These are phyloP conservation scores for Parapsyche elsis DNA, from an alignment of 1,140 invertebrate species.

Conservation along the genomic window DNA sequence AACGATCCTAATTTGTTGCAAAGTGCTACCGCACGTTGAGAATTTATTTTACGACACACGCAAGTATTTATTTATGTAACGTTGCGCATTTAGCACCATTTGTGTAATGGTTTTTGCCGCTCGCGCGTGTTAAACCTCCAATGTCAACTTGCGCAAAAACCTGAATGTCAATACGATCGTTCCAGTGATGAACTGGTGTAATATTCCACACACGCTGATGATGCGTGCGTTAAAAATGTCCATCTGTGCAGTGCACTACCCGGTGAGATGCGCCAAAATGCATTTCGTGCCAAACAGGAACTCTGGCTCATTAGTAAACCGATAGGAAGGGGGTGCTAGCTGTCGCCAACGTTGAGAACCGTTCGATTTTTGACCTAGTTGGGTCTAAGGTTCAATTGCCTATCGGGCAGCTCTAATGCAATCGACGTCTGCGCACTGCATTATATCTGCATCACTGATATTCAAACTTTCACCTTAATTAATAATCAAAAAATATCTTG, in stretches of 20 bases:
- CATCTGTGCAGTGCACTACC: no score
- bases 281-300: no score
- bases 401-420: slow-evolving; percentile 24
- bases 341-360: slow-evolving; percentile 16
- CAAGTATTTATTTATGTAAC: slow-evolving; percentile 18
- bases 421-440: slow-evolving; percentile 9
- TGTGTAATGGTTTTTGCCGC: background rate
- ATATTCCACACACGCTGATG: no score
- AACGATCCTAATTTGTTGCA: no score
- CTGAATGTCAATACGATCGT: slow-evolving; percentile 20
- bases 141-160: slow-evolving; percentile 22
- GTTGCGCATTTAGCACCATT: slow-evolving; percentile 15
- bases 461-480: no score
- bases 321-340: no score
- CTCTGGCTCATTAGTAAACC: no score
- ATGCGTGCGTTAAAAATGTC: no score
- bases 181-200: background rate
- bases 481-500: no score
- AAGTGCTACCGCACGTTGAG: no score
- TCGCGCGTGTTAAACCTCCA: background rate
- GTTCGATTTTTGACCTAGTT: slow-evolving; percentile 34
- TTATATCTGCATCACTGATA: no score
- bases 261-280: no score
- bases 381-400: background rate
- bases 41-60: background rate